phyloP scores from a whole-genome alignment of 2,888 invertebrate genomes.

The Ligdia adustata region DNA sequence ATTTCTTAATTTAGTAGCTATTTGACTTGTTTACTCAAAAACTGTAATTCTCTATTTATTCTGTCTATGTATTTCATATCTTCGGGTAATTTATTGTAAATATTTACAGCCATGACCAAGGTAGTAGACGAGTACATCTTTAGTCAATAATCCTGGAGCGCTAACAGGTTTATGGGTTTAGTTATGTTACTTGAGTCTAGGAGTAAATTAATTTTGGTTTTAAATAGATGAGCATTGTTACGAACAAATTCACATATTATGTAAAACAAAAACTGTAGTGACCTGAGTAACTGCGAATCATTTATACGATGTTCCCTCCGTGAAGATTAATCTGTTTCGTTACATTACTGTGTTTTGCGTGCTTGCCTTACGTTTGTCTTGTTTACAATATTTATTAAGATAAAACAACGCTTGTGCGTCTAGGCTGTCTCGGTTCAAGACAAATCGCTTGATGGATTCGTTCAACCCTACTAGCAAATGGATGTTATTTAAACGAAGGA shows the following conservation, averaged over 20 bases:
- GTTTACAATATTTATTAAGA: conserved; percentile 12
- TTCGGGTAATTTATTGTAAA: no score
- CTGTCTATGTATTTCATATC: no score
- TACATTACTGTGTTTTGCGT: conserved; percentile 14
- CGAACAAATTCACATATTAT: no score
- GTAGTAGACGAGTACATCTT: no score
- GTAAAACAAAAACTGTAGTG: neutral
- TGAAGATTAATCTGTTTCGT: conserved; percentile 19
- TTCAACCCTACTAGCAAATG: neutral
- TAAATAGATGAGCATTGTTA: neutral
- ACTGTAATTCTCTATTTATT: no score
- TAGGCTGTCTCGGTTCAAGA: conserved; percentile 5
- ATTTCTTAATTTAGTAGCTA: no score
- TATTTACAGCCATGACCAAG: no score
- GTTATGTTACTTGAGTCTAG: no score
- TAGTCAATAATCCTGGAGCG: no score
- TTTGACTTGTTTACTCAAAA: no score
- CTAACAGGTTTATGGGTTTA: no score
- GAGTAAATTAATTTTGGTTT: no score
- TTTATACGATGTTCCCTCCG: neutral
- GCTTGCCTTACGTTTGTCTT: conserved; percentile 16
- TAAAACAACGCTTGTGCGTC: conserved; percentile 2
- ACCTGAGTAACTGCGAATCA: neutral
- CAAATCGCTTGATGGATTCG: neutral
- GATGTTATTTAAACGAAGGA: neutral